Base-by-base conservation (phyloP, 2,888 invertebrate genomes). In the Apotomis turbidana region DNA sequence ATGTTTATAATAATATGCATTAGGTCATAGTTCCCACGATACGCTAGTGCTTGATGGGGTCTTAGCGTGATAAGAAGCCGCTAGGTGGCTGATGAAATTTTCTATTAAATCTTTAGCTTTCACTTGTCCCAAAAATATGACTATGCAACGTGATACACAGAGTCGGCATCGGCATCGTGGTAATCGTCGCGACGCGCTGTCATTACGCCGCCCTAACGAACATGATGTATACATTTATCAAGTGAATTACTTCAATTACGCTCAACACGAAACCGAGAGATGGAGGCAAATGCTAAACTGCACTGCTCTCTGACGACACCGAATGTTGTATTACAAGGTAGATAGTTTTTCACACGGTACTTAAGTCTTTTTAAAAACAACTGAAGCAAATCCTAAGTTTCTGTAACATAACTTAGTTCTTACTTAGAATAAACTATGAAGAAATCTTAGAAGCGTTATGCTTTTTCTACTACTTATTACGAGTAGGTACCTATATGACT, bases 191-290 rank as follows among this genome's bases (percentile, higher is more conserved):
- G 27, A 27, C 27, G 27, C 27, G 27, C 27, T 27, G 27, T 27
- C 27, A 27, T 27, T 27, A 27, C 27, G 27, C 27, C 27, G 27
- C 27, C 27, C 27, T 27, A 27, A 27, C 27, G 27, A 27, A 27
- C 27, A 2, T 27, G 27, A 27, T 27, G 27, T 27, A 27, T 27
- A 2, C 27, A 27, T 27, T 27, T 27, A 27, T 27, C 27, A 27
- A 27, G 27, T 27, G 27, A 27, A 63, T 52, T 63, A 52, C 63
- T 13, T 10, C 51, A 63, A 63, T 63, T 63, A 63, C 63, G 38
- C 4, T 9, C 5, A 9, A 63, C n/a, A 13, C 13, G n/a, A 60
- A 60, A 15, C 9, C 9, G 38, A 52, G 51, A 51, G 51, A 51
- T 27, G 27, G 38, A 9, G 4, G 36, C 12, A 4, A 52, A 6